phyloP scores from a whole-genome alignment of 2,797 vertebrate species.

The Erpetoichthys calabaricus region DNA sequence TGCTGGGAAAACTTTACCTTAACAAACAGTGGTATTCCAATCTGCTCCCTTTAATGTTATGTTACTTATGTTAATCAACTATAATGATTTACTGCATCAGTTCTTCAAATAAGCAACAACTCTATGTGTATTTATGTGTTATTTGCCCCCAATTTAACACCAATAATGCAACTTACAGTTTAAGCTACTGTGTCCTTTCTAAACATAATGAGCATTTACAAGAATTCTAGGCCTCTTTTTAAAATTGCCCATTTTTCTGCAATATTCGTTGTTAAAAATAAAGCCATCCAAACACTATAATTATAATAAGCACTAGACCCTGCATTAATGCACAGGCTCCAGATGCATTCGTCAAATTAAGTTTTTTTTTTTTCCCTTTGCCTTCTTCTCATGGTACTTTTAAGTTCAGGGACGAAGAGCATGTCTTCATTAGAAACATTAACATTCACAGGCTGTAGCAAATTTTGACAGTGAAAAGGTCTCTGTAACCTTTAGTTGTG shows the following conservation, averaged over 20 bases:
- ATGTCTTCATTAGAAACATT: conserved; percentile 99
- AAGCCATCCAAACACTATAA: conserved; percentile 63
- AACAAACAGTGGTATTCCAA: too few species aligned
- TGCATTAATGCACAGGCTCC: conserved; percentile 54
- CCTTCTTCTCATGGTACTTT: conserved; percentile 80
- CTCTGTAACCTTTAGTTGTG: conserved; percentile 99
- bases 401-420: conserved; percentile 98
- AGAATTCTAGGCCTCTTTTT: conserved; percentile 38
- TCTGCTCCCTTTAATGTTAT: too few species aligned
- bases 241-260: conserved; percentile 55
- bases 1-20: too few species aligned
- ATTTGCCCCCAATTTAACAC: conserved; percentile 8
- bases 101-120: neutral
- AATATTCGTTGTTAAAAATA: conserved; percentile 62
- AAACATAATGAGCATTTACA: conserved; percentile 36
- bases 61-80: too few species aligned
- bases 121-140: neutral
- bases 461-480: conserved; percentile 99
- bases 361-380: conserved; percentile 54
- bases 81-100: too few species aligned
- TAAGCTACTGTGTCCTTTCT: conserved; percentile 34
- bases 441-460: conserved; percentile 99
- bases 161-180: conserved; percentile 38
- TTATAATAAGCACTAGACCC: conserved; percentile 51
- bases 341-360: conserved; percentile 64